phyloP scores from a whole-genome alignment of 2,888 invertebrate species.

The Drosophila anomelani region DNA sequence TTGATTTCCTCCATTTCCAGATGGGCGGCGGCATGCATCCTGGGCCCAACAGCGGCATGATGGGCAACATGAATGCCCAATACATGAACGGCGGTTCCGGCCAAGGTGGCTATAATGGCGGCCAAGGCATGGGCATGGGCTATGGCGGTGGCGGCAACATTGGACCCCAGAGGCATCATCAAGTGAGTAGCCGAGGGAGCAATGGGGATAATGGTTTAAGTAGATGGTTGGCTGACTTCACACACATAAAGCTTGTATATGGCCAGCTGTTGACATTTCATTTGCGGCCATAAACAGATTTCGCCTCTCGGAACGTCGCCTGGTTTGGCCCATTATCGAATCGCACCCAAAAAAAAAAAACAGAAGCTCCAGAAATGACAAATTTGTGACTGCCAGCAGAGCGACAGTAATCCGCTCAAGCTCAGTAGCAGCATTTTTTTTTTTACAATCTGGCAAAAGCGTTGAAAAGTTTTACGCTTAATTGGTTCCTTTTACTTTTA shows the following conservation, averaged over 20 bases:
- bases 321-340: slow-evolving; percentile 17
- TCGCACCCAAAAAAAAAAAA: slow-evolving; percentile 16
- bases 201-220: not conserved
- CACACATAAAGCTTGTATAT: slow-evolving; percentile 2
- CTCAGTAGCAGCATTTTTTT: slow-evolving; percentile 13
- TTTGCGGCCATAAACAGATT: slow-evolving; percentile 57
- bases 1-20: slow-evolving; percentile 58
- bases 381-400: slow-evolving; percentile 14
- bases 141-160: slow-evolving; percentile 74
- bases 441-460: not conserved
- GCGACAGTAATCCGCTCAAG: slow-evolving; percentile 36
- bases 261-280: slow-evolving; percentile 49
- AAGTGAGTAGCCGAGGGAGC: slow-evolving; percentile 77
- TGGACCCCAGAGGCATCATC: slow-evolving; percentile 83
- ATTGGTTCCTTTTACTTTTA: slow-evolving; percentile 8
- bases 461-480: slow-evolving; percentile 15
- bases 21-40: slow-evolving; percentile 83
- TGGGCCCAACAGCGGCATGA: slow-evolving; percentile 75
- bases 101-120: slow-evolving; percentile 71
- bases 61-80: slow-evolving; percentile 76
- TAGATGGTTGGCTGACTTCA: slow-evolving; percentile 12
- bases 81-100: slow-evolving; percentile 82
- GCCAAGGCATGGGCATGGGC: slow-evolving; percentile 68
- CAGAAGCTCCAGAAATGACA: slow-evolving; percentile 37
- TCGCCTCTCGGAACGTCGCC: slow-evolving; percentile 12